Evolutionary conservation across 2,797 vertebrate genomes (phyloP).

Genomic region (Chrosomus eos): DNA sequence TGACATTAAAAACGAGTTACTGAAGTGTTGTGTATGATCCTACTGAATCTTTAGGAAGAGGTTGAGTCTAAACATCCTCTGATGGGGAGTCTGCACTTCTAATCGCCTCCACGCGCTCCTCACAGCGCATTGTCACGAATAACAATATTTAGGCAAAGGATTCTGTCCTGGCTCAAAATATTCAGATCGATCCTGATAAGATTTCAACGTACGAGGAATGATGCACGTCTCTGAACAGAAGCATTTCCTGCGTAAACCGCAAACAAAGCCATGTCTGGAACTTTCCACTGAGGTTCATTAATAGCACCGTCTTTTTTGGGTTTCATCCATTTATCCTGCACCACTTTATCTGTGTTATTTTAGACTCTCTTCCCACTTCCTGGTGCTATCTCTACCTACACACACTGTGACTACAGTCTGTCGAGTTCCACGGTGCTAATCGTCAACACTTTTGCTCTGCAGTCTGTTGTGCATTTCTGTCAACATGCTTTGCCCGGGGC

Average conservation of each 20-base stretch:
- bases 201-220: constrained; percentile 61
- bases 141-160: constrained; percentile 48
- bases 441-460: constrained; percentile 1
- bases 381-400: constrained; percentile 28
- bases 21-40: background rate
- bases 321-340: constrained; percentile 40
- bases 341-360: constrained; percentile 59
- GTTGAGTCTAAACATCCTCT: constrained; percentile 3
- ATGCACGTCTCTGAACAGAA: constrained; percentile 48
- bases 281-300: constrained; percentile 29
- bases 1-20: background rate
- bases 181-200: constrained; percentile 24
- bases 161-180: constrained; percentile 52
- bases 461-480: background rate
- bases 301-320: constrained; percentile 26
- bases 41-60: background rate
- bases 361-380: constrained; percentile 57
- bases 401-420: constrained; percentile 16
- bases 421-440: background rate
- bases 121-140: constrained; percentile 21
- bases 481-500: background rate
- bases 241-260: constrained; percentile 48
- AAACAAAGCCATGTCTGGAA: constrained; percentile 27
- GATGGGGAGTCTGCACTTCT: too few species aligned
- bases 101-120: background rate